phyloP scores from a whole-genome alignment of 2,888 invertebrate genomes.

The Archips crataeganus region DNA sequence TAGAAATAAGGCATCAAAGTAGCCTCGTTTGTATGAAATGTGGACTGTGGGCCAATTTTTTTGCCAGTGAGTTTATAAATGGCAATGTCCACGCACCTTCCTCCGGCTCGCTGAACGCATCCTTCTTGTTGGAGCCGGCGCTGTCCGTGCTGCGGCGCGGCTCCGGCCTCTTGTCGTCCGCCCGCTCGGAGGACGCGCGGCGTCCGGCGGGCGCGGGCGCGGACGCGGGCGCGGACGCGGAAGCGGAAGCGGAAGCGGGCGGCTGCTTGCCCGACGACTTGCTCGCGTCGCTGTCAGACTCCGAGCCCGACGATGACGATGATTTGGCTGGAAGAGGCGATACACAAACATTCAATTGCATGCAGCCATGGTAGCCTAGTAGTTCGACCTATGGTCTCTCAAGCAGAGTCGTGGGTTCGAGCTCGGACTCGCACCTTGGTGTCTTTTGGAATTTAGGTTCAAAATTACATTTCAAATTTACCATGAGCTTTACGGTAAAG shows the following conservation, averaged over 20 bases:
- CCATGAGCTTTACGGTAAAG: no score
- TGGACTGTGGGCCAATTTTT: no score
- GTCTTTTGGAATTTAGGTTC: no score
- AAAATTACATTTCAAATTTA: no score
- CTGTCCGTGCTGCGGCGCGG: slow-evolving; percentile 76
- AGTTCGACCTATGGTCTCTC: no score
- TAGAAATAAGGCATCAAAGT: no score
- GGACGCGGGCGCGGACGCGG: slow-evolving; percentile 70
- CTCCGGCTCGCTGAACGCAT: slow-evolving; percentile 91
- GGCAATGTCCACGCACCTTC: slow-evolving; percentile 85
- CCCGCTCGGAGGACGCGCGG: background rate
- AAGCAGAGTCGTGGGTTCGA: no score
- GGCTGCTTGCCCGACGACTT: slow-evolving; percentile 73
- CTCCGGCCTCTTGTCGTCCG: slow-evolving; percentile 72
- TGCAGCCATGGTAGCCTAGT: no score
- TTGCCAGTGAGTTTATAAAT: no score
- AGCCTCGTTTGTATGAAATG: no score
- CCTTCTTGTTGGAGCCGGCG: slow-evolving; percentile 71
- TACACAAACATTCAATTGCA: background rate
- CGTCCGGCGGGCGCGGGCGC: slow-evolving; percentile 48
- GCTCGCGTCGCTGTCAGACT: slow-evolving; percentile 78
- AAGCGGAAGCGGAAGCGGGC: slow-evolving; percentile 69
- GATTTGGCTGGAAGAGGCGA: slow-evolving; percentile 62
- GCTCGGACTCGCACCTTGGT: no score
- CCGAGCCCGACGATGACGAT: slow-evolving; percentile 82